Conservation (phyloP, 2,113 vertebrate species). For the Vulpes vulpes region DNA sequence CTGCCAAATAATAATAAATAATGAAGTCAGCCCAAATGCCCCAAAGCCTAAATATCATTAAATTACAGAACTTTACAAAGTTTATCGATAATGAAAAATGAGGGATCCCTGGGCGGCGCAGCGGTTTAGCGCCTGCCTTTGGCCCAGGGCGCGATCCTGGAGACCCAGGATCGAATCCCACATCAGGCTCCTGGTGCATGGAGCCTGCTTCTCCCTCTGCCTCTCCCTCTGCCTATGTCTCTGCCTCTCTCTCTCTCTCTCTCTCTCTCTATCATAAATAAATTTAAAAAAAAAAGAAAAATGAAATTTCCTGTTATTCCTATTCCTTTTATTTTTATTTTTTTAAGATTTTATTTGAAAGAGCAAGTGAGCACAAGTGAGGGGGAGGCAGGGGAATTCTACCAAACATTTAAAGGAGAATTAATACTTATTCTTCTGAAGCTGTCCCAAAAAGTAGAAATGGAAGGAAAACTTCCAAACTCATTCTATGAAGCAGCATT, state of each 20-base stretch:
- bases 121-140: too few species aligned
- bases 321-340: background rate
- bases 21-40: background rate
- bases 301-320: constrained; percentile 5
- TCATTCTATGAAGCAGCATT: background rate
- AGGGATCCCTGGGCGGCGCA: too few species aligned
- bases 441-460: background rate
- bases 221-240: too few species aligned
- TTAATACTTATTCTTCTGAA: background rate
- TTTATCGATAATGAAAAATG: background rate
- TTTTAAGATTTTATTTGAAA: background rate
- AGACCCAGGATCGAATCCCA: too few species aligned
- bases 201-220: too few species aligned
- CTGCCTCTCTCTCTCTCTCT: too few species aligned
- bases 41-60: background rate
- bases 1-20: too few species aligned
- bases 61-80: background rate
- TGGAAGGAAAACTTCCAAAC: background rate
- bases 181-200: too few species aligned
- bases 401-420: background rate
- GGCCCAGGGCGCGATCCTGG: too few species aligned
- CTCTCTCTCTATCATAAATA: too few species aligned
- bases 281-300: background rate
- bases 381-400: background rate
- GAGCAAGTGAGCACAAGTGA: background rate